A percentile compares a stretch with the other conserved stretches of the same genome.
Evolutionary conservation across 2,888 invertebrate species (phyloP).

Genomic region (Watsonalla binaria): DNA sequence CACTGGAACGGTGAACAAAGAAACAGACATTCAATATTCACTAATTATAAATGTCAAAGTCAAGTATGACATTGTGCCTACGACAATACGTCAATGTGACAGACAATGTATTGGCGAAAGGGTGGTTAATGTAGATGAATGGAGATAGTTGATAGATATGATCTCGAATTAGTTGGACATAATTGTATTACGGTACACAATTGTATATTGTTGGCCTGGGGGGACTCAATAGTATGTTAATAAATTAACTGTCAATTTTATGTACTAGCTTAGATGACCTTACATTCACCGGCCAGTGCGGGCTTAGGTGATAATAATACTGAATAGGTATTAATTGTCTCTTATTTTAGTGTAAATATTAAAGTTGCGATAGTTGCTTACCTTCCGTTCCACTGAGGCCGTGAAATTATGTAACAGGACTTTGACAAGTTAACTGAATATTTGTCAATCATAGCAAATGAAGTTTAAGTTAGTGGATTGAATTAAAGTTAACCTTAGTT

Average conservation of each 20-base stretch:
- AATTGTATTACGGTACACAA: slow-evolving; percentile 47
- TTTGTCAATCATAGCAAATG: no score
- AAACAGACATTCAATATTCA: slow-evolving; percentile 42
- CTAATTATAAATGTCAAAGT: slow-evolving; percentile 51
- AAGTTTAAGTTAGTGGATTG: no score
- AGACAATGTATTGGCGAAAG: slow-evolving; percentile 29
- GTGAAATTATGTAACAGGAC: not conserved
- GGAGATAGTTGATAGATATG: slow-evolving; percentile 22
- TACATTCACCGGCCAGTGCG: slow-evolving; percentile 44
- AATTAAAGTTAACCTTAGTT: no score
- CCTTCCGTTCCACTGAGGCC: slow-evolving; percentile 7
- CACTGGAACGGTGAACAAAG: slow-evolving; percentile 41
- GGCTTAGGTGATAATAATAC: slow-evolving; percentile 16
- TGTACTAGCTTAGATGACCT: slow-evolving; percentile 39
- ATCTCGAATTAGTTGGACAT: slow-evolving; percentile 47
- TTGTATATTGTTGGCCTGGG: slow-evolving; percentile 24
- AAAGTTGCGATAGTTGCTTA: slow-evolving; percentile 7
- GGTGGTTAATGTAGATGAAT: slow-evolving; percentile 18
- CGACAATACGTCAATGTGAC: slow-evolving; percentile 27
- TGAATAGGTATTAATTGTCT: slow-evolving; percentile 17
- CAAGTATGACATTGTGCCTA: slow-evolving; percentile 27
- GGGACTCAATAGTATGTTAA: slow-evolving; percentile 35
- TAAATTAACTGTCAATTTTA: slow-evolving; percentile 46
- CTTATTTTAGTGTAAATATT: slow-evolving; percentile 12
- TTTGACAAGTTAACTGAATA: no score